Conservation (phyloP, 2,888 invertebrate species). For the Epicampocera succincta region DNA sequence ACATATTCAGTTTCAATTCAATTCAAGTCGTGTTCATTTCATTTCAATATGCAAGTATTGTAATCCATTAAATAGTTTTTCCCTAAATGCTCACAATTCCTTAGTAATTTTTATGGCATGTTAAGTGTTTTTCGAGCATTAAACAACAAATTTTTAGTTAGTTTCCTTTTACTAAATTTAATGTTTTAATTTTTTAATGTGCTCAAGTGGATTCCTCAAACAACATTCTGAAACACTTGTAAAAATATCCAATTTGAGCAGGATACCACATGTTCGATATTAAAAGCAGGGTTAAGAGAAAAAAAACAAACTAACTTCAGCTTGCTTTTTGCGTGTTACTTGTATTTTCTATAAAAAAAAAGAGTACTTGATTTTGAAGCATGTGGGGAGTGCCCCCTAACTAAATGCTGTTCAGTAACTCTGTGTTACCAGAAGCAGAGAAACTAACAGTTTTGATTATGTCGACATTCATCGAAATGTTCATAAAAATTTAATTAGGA, state of each 20-base stretch:
- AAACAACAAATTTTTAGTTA: conserved; percentile 4
- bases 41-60: too few species aligned
- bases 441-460: too few species aligned
- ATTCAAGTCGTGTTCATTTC: too few species aligned
- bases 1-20: too few species aligned
- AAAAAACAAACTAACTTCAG: conserved; percentile 48
- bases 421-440: too few species aligned
- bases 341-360: conserved; percentile 4
- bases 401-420: too few species aligned
- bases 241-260: conserved; percentile 46
- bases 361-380: conserved; percentile 23
- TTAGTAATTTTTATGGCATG: conserved; percentile 21
- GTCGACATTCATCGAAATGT: too few species aligned
- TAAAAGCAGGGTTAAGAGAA: conserved; percentile 10
- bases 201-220: conserved; percentile 4
- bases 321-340: conserved; percentile 4
- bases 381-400: conserved; percentile 28
- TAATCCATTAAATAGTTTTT: too few species aligned
- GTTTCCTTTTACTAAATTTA: not conserved
- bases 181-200: conserved; percentile 3
- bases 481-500: too few species aligned
- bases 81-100: not conserved
- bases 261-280: conserved; percentile 63
- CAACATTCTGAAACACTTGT: conserved; percentile 20
- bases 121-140: conserved; percentile 4